Conservation (phyloP, 2,113 vertebrate species). For the Alethe castanea region DNA sequence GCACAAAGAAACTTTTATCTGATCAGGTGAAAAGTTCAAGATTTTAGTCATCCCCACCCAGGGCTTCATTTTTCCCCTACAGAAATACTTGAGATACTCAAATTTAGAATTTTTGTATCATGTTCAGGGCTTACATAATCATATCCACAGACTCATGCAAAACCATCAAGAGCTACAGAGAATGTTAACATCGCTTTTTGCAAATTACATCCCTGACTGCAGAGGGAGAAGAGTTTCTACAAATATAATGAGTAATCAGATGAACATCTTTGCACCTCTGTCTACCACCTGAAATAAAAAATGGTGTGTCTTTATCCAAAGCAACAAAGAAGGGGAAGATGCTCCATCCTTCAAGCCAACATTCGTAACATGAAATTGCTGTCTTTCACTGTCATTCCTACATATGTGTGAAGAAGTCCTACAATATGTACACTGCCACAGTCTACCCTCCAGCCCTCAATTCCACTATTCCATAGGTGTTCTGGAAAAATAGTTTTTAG, state of each 20-base stretch:
- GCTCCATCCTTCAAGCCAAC: not conserved
- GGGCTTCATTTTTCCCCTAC: not conserved
- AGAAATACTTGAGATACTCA: not conserved
- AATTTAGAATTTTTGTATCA: not conserved
- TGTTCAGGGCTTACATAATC: not conserved
- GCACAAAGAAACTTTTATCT: not conserved
- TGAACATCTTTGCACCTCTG: not conserved
- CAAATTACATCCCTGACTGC: not conserved
- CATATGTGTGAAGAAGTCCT: not conserved
- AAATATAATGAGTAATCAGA: not conserved
- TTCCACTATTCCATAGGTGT: not conserved
- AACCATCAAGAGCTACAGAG: not conserved
- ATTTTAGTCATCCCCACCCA: not conserved
- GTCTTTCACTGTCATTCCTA: not conserved
- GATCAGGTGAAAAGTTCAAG: not conserved
- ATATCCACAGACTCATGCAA: not conserved
- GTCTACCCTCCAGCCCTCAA: not conserved
- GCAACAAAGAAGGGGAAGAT: not conserved
- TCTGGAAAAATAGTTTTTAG: not conserved
- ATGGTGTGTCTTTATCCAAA: not conserved
- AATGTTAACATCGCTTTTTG: not conserved
- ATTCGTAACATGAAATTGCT: not conserved
- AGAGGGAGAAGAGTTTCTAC: not conserved
- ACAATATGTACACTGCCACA: not conserved
- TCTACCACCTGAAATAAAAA: not conserved